Conservation (phyloP, 2,797 vertebrate species). For the Chelonia mydas region DNA sequence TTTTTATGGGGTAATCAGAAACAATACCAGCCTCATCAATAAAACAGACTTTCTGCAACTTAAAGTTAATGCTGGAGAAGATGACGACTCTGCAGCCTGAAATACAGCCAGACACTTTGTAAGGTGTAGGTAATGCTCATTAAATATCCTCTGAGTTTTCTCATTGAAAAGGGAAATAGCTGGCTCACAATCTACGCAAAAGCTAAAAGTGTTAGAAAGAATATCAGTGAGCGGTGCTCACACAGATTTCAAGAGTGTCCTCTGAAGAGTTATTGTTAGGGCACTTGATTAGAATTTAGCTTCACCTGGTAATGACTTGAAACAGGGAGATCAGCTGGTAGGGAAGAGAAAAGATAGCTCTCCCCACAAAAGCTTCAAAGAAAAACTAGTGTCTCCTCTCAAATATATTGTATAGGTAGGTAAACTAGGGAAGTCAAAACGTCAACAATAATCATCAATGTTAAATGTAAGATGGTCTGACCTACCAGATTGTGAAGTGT, state of each 20-base stretch:
- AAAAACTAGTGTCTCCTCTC: background rate
- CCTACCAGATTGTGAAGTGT: slow-evolving; percentile 64
- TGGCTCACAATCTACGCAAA: background rate
- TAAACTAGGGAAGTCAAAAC: background rate
- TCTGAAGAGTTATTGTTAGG: background rate
- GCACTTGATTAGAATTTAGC: background rate
- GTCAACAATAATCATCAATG: background rate
- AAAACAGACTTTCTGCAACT: background rate
- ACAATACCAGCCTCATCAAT: background rate
- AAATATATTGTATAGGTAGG: background rate
- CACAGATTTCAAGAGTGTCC: background rate
- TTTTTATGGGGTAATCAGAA: background rate
- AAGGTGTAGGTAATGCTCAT: background rate
- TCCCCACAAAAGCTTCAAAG: background rate
- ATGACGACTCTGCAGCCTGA: background rate
- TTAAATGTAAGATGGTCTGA: background rate
- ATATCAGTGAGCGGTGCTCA: background rate
- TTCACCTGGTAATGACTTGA: background rate
- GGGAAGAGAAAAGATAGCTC: background rate
- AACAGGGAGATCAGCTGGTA: background rate
- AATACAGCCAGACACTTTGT: background rate
- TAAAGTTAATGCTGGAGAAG: background rate
- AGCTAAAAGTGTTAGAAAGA: background rate
- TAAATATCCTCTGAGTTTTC: background rate
- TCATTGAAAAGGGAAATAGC: background rate